phyloP scores from a whole-genome alignment of 2,888 invertebrate species.

The Eilema griseolum region DNA sequence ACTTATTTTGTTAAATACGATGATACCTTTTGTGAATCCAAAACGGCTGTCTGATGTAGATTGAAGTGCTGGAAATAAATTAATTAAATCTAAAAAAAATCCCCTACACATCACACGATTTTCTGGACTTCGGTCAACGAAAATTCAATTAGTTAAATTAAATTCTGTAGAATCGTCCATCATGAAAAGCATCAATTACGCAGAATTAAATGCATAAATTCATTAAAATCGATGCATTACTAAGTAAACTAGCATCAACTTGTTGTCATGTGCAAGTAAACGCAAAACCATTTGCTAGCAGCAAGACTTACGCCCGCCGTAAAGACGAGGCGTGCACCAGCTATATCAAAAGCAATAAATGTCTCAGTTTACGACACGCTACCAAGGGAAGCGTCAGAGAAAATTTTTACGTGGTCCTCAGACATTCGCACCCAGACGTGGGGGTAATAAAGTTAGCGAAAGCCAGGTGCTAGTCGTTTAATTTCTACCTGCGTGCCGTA shows the following conservation, averaged over 20 bases:
- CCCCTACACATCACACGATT: no score
- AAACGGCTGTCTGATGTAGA: no score
- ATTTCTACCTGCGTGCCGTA: constrained; percentile 50
- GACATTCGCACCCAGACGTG: constrained; percentile 54
- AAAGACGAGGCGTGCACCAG: constrained; percentile 51
- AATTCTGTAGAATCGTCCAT: no score
- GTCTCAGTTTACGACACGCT: constrained; percentile 71
- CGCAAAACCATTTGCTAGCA: constrained; percentile 20
- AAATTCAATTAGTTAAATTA: no score
- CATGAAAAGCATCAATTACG: no score
- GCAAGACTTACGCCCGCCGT: constrained; percentile 29
- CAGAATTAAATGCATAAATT: no score
- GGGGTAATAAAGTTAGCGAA: constrained; percentile 69
- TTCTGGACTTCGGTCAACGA: no score
- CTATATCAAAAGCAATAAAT: constrained; percentile 73
- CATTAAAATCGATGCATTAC: constrained; percentile 13
- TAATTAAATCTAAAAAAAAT: no score
- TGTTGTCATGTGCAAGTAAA: constrained; percentile 53
- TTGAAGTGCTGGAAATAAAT: no score
- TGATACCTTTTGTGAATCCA: no score
- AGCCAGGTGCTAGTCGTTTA: constrained; percentile 65
- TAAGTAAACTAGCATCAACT: constrained; percentile 49
- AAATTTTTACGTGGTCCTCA: constrained; percentile 61
- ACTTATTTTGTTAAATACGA: no score
- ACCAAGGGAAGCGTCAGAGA: constrained; percentile 59